Percentiles rank a stretch among this genome's conserved stretches.
Conservation (phyloP, 1,140 invertebrate genomes). For the Pissodes strobi region DNA sequence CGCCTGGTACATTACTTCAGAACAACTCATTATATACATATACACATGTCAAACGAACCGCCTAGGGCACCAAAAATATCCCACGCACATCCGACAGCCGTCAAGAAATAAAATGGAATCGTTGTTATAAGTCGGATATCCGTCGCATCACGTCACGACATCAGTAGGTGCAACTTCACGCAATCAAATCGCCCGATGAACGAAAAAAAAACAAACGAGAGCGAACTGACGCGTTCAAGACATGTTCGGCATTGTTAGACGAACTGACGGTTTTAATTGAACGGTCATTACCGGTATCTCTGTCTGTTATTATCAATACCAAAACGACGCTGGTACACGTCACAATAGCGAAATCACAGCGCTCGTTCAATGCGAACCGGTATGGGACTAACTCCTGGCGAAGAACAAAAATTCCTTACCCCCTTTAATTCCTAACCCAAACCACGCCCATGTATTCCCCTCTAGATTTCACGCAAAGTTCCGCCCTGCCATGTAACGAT, state of each 20-base stretch:
- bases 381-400: conserved; percentile 40
- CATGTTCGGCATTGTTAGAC: no score
- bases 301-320: no score
- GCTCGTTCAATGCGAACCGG: conserved; percentile 38
- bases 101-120: neutral
- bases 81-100: conserved; percentile 6
- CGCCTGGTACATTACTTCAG: conserved; percentile 64
- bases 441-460: conserved; percentile 39
- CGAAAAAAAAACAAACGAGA: no score
- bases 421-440: conserved; percentile 20
- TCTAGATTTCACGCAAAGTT: conserved; percentile 8
- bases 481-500: conserved; percentile 40
- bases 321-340: no score
- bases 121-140: no score
- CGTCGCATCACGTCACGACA: conserved; percentile 6
- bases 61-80: conserved; percentile 34
- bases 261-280: no score
- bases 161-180: no score
- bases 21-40: conserved; percentile 60
- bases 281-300: no score
- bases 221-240: conserved; percentile 1
- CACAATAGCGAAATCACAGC: conserved; percentile 38
- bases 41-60: conserved; percentile 42
- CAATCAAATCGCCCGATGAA: no score
- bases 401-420: conserved; percentile 48